These are phyloP conservation scores for Phataginus tricuspis DNA, from an alignment of 2,797 vertebrate genomes.

Conservation along the genomic window DNA sequence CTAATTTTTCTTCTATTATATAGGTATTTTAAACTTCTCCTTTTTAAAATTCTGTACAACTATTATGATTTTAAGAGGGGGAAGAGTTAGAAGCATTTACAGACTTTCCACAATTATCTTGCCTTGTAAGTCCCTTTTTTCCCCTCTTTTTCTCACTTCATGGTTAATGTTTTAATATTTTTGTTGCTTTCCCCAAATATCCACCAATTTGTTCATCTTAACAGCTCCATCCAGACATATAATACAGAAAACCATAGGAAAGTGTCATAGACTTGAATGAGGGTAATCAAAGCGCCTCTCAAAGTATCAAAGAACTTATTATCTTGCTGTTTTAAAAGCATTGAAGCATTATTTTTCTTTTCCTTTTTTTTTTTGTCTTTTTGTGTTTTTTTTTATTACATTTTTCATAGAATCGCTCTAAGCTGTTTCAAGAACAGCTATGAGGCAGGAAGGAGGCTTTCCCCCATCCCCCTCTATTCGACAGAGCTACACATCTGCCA, in stretches of 20 bases:
- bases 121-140: conserved; percentile 81
- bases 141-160: conserved; percentile 76
- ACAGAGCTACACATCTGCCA: conserved; percentile 98
- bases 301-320: conserved; percentile 95
- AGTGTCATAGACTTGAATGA: conserved; percentile 90
- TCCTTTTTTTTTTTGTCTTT: conserved; percentile 43
- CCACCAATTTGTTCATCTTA: conserved; percentile 83
- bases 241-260: conserved; percentile 92
- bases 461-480: conserved; percentile 90
- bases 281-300: conserved; percentile 91
- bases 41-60: conserved; percentile 93
- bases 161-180: conserved; percentile 68
- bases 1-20: conserved; percentile 93
- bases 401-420: conserved; percentile 93
- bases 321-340: conserved; percentile 98
- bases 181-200: conserved; percentile 86
- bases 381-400: conserved; percentile 81
- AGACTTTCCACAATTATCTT: conserved; percentile 87
- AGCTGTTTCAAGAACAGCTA: conserved; percentile 94
- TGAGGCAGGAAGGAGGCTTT: conserved; percentile 92
- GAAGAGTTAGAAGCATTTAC: conserved; percentile 91
- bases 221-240: conserved; percentile 86
- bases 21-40: conserved; percentile 96
- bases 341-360: conserved; percentile 89
- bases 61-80: conserved; percentile 92